These are phyloP conservation scores for Cantharis lateralis DNA, from an alignment of 2,888 invertebrate genomes.

Conservation along the genomic window DNA sequence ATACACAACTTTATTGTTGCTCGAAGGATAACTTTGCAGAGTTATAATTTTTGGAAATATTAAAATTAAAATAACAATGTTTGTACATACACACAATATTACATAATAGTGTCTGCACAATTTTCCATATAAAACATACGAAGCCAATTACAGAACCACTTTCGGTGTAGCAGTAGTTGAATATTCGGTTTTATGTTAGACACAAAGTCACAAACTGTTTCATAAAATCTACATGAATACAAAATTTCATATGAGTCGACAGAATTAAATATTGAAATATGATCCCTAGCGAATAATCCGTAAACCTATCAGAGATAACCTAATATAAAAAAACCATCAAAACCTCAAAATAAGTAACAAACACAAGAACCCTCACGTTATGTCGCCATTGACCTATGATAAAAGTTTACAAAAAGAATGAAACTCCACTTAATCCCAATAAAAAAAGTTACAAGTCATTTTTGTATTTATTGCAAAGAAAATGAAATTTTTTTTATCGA, in stretches of 20 bases:
- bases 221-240: neutral
- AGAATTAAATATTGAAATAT: neutral
- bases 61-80: neutral
- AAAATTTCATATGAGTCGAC: neutral
- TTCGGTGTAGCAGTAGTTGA: neutral
- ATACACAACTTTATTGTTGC: neutral
- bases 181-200: neutral
- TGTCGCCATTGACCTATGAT: neutral
- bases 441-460: neutral
- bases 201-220: neutral
- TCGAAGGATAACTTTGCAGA: neutral
- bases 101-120: neutral
- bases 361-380: neutral
- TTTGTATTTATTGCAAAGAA: neutral
- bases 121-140: neutral
- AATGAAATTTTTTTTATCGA: neutral
- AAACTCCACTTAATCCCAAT: neutral
- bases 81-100: neutral
- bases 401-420: neutral
- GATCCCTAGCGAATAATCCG: neutral
- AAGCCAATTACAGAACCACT: neutral
- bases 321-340: neutral
- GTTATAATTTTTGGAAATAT: neutral
- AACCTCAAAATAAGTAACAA: neutral
- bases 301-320: neutral